Base-by-base conservation (phyloP, 2,888 invertebrate genomes). In the Molorchus minor region DNA sequence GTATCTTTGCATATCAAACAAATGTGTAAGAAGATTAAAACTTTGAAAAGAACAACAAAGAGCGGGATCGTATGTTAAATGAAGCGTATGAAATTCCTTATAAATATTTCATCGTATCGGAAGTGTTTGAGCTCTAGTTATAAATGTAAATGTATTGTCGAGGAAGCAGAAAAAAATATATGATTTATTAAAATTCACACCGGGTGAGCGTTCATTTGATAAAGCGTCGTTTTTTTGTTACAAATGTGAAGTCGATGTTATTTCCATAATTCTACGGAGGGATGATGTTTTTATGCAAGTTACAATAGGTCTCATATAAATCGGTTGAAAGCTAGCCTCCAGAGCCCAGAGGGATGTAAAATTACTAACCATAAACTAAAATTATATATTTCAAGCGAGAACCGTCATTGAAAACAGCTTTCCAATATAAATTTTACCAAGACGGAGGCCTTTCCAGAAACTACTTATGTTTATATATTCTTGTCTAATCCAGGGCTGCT, bases 41-140 rank as follows among this genome's bases (percentile, higher is more conserved):
- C 52, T 64, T 68, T 66, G 66, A 63, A 68, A 67, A 63, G 64
- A 69, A 68, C 58, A 71, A 69, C 61, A 66, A 62, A 64, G n/a
- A 66, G 69, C 65, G 52, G 68, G 36, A 58, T 61, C 67, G 70
- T 69, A 71, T 72, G 72, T 69, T 71, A 73, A 66, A 73, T 75
- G 72, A 69, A 73, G 71, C 71, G 69, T 68, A 67, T 66, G 64
- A 64, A 71, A 72, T 67, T 62, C 65, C 58, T 73, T 74, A 77
- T 77, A 75, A 73, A 78, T 78, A 76, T 77, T 77, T 75, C 75
- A 78, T 77, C 62, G 58, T 69, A 73, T 72, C 64, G 67, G 65
- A 73, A 75, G 75, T 75, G 76, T 77, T 77, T 72, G 74, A 74
- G 71, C 68, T 70, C 69, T 77, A 75, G 77, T 78, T 79, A 78